Evolutionary conservation across 2,797 vertebrate species (phyloP), one percentile per base, ranked within the genome.

Genomic region (Eulemur albifrons): DNA sequence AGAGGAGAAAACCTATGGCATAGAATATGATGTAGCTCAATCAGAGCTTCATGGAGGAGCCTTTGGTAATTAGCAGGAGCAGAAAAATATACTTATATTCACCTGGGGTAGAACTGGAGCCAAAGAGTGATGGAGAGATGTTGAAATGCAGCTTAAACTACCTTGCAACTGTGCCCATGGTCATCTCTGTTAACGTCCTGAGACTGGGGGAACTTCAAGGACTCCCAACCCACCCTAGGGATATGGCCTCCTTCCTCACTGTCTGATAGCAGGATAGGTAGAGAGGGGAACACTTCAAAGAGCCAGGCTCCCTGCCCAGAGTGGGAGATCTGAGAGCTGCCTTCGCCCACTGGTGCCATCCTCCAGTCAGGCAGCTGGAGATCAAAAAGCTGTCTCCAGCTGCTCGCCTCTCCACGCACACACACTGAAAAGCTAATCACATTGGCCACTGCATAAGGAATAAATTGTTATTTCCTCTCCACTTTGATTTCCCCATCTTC

Each of bases 341-440:
- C 76, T 94, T 80, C 40, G 69, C 73, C 69, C 92, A 70, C 92
- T 43, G 45, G 30, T 90, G 43, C 0, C 4, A 90, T 83, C 89
- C 81, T 92, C 52, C 52, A 82, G 86, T 90, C 52, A 93, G 90
- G 48, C 89, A 67, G 84, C 70, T 20, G 2, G 70, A 97, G 93
- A 98, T 95, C 93, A 98, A 97, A 96, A 97, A 76, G 69, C 72
- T 3, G 5, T 90, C 77, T 86, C 95, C 61, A 97, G 95, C 92
- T 93, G 93, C 88, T 92, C 13, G 12, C 35, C 67, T 92, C 77
- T 83, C 52, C 72, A 50, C 2, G 30, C 32, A 40, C 45, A 83
- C 72, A 72, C 18, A 87, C 67, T 0, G 2, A 75, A 94, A 93
- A 96, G 67, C 84, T 88, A 95, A 96, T 95, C 92, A 76, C 72